A percentile compares a stretch with the other conserved stretches of the same genome.
Evolutionary conservation across 2,888 invertebrate genomes (phyloP).

Genomic region (Latheticus oryzae): DNA sequence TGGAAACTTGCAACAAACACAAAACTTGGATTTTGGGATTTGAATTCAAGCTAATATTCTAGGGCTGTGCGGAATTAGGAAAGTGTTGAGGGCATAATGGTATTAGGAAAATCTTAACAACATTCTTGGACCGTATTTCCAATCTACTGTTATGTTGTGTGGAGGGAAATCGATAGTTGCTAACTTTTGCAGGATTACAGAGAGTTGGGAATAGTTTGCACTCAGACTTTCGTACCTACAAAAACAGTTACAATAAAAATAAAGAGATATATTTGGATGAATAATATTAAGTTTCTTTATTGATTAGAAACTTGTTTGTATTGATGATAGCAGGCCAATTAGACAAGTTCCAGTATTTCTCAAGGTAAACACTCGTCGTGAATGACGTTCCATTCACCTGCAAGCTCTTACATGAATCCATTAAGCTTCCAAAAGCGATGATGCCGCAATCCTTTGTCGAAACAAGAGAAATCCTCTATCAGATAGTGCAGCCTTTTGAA

Average conservation of each 20-base stretch:
- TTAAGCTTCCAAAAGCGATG: conserved; percentile 38
- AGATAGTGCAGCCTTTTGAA: conserved; percentile 38
- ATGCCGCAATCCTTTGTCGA: conserved; percentile 38
- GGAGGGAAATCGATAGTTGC: conserved; percentile 15
- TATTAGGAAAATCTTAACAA: conserved; percentile 8
- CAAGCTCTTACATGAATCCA: conserved; percentile 34
- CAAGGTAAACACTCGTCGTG: conserved; percentile 30
- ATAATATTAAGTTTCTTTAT: no score
- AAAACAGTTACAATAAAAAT: no score
- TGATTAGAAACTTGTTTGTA: no score
- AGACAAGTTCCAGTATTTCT: not conserved
- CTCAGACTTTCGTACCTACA: no score
- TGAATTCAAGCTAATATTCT: conserved; percentile 15
- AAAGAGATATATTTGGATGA: no score
- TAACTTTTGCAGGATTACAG: no score
- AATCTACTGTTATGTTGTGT: not conserved
- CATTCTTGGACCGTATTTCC: conserved; percentile 12
- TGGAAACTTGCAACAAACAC: conserved; percentile 23
- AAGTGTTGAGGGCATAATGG: conserved; percentile 5
- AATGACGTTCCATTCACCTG: conserved; percentile 34
- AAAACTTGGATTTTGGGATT: conserved; percentile 10
- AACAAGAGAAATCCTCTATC: conserved; percentile 38
- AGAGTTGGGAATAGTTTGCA: not conserved
- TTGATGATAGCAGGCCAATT: conserved; percentile 20
- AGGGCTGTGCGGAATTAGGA: conserved; percentile 6